phyloP scores from a whole-genome alignment of 2,888 invertebrate genomes.

The Brachyptera putata region DNA sequence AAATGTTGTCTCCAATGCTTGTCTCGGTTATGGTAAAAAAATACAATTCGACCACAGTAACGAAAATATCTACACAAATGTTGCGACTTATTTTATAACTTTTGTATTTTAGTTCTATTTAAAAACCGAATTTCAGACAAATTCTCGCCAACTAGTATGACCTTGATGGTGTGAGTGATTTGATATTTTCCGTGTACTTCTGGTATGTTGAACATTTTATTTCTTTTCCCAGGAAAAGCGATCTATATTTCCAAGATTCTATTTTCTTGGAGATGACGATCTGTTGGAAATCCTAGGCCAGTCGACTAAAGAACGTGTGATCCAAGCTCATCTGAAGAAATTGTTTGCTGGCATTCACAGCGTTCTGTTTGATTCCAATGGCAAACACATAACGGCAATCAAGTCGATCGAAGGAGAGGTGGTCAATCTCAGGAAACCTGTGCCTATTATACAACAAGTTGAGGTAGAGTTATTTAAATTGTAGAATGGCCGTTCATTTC shows the following conservation, averaged over 20 bases:
- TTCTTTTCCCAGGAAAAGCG: conserved; percentile 79
- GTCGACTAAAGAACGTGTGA: conserved; percentile 80
- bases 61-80: no score
- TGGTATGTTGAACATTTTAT: no score
- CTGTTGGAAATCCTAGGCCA: conserved; percentile 92
- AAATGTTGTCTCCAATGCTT: no score
- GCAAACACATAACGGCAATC: conserved; percentile 60
- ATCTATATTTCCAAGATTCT: conserved; percentile 88
- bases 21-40: no score
- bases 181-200: no score
- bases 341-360: conserved; percentile 86
- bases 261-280: conserved; percentile 97
- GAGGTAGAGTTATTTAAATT: conserved; percentile 56
- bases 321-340: conserved; percentile 93
- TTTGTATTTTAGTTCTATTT: no score
- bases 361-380: conserved; percentile 62
- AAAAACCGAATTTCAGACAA: no score
- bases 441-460: conserved; percentile 69
- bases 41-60: no score
- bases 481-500: no score
- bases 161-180: no score
- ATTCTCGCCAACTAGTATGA: no score
- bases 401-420: conserved; percentile 71
- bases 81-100: no score
- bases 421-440: conserved; percentile 61